Evolutionary conservation across 2,797 vertebrate species (phyloP).

Genomic region (Gouania willdenowi): DNA sequence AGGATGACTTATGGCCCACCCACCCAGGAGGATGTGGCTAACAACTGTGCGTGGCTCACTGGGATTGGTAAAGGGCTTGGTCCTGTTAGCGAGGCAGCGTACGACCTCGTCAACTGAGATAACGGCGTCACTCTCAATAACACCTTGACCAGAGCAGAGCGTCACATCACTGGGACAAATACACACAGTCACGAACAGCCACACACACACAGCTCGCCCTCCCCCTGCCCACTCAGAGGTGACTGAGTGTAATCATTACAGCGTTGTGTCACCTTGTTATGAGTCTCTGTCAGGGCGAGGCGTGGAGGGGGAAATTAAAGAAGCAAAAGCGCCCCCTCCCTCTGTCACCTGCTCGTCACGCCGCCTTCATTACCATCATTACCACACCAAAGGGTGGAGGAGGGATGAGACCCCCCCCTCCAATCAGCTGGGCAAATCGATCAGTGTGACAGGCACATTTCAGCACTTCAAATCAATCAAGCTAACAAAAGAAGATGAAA

Average conservation of each 20-base stretch:
- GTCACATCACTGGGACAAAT: slow-evolving; percentile 18
- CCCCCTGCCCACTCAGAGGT: slow-evolving; percentile 32
- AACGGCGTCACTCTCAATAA: slow-evolving; percentile 68
- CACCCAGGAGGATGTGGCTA: slow-evolving; percentile 66
- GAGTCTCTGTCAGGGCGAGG: slow-evolving; percentile 64
- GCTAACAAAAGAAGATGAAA: slow-evolving; percentile 47
- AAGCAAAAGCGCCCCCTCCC: slow-evolving; percentile 62
- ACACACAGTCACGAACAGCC: slow-evolving; percentile 10
- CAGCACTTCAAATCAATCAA: slow-evolving; percentile 62
- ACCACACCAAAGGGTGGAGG: slow-evolving; percentile 38
- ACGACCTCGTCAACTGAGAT: slow-evolving; percentile 59
- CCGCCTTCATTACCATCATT: slow-evolving; percentile 72
- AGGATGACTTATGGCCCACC: slow-evolving; percentile 78
- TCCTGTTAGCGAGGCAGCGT: slow-evolving; percentile 37
- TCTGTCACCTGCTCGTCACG: slow-evolving; percentile 53
- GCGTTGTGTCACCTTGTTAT: slow-evolving; percentile 59
- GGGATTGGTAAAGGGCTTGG: slow-evolving; percentile 50
- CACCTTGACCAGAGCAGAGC: slow-evolving; percentile 67
- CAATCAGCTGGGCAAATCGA: slow-evolving; percentile 54
- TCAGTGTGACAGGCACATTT: slow-evolving; percentile 69
- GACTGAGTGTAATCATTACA: slow-evolving; percentile 64
- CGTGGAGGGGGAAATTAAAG: slow-evolving; percentile 59
- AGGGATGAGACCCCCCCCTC: slow-evolving; percentile 11
- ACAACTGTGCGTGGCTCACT: slow-evolving; percentile 29
- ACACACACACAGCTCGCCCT: slow-evolving; percentile 4